Percentiles rank a stretch among this genome's conserved stretches.
phyloP scores from a whole-genome alignment of 2,888 invertebrate genomes.

The Euzetes globulus region DNA sequence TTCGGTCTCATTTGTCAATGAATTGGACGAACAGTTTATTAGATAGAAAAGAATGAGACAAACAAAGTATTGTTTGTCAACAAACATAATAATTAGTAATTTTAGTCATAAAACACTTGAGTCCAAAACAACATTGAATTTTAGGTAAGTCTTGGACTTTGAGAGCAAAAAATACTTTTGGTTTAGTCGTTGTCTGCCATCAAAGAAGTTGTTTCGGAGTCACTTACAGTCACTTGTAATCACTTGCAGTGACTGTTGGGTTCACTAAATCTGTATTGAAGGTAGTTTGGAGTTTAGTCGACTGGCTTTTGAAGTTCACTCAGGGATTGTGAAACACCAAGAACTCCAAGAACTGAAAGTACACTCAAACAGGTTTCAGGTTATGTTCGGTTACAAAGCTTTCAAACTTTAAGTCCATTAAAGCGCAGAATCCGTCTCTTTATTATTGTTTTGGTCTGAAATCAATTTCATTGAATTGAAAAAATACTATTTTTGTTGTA shows the following conservation, averaged over 20 bases:
- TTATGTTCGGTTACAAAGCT: neutral
- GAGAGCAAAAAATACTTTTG: neutral
- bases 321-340: too few relatives aligned
- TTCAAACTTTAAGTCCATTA: neutral
- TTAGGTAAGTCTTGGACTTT: too few relatives aligned
- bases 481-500: neutral
- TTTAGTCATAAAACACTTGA: neutral
- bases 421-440: neutral
- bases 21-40: neutral
- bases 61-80: neutral
- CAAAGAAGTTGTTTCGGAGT: neutral
- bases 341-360: neutral
- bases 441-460: neutral
- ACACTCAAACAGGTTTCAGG: conserved; percentile 1
- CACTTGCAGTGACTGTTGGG: neutral
- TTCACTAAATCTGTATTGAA: neutral
- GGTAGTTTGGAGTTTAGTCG: neutral
- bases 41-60: neutral
- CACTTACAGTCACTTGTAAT: neutral
- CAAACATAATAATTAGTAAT: neutral
- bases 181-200: neutral
- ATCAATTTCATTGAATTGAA: neutral
- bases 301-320: neutral
- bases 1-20: neutral
- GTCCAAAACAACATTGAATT: neutral